Percentiles rank a stretch among this genome's conserved stretches.
These are phyloP conservation scores for Phyllostomus discolor DNA, from an alignment of 2,113 vertebrate species.

Conservation along the genomic window DNA sequence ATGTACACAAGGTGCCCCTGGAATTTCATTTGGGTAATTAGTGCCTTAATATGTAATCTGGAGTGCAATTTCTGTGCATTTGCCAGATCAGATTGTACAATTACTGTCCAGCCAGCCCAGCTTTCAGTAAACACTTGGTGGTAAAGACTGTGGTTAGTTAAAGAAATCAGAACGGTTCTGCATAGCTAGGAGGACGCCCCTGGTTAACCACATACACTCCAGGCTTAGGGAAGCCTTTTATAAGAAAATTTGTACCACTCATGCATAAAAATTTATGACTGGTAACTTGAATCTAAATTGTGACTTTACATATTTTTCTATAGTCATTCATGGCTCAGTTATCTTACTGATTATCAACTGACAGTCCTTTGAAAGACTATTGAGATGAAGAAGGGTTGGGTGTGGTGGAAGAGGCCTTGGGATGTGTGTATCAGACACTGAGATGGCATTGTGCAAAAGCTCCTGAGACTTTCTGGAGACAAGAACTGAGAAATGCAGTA, in stretches of 20 bases:
- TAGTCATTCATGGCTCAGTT: not conserved
- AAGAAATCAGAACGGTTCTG: not conserved
- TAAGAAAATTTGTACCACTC: not conserved
- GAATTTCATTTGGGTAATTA: constrained; percentile 65
- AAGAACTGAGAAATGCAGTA: not conserved
- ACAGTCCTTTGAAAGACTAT: not conserved
- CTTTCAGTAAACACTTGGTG: not conserved
- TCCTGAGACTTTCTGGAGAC: not conserved
- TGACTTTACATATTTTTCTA: not conserved
- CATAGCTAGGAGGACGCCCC: not conserved
- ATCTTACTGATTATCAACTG: not conserved
- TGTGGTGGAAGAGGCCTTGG: not conserved
- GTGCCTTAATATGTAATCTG: constrained; percentile 35
- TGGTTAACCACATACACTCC: not conserved
- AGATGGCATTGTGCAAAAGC: not conserved
- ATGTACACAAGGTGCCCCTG: constrained; percentile 49
- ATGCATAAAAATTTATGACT: not conserved
- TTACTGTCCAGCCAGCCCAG: not conserved
- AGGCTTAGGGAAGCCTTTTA: not conserved
- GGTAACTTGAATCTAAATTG: not conserved
- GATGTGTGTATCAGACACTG: not conserved
- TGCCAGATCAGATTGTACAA: constrained; percentile 48
- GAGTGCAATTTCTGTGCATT: not conserved
- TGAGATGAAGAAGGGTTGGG: not conserved
- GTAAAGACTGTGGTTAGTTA: not conserved